Conservation (phyloP, 2,113 vertebrate genomes). For the Siphamia tubifer region DNA sequence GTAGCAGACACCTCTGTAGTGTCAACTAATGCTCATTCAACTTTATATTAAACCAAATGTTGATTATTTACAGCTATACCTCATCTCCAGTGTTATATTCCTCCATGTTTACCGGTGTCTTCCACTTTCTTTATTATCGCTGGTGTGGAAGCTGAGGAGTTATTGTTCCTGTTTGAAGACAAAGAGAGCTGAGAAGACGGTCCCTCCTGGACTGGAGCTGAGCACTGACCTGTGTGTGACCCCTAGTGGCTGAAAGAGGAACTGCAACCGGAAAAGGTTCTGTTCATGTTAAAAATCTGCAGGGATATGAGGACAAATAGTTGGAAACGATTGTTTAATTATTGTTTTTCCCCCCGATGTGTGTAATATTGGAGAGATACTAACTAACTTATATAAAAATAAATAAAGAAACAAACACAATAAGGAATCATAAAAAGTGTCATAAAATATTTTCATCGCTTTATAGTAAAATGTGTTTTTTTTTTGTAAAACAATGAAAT, state of each 20-base stretch:
- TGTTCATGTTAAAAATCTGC: too few relatives aligned
- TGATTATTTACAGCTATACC: slow-evolving; percentile 34
- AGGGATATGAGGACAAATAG: too few relatives aligned
- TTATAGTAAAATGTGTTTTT: too few relatives aligned
- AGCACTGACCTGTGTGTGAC: not conserved
- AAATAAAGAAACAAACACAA: too few relatives aligned
- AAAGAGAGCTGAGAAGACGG: not conserved
- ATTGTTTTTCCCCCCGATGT: too few relatives aligned
- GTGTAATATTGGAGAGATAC: too few relatives aligned
- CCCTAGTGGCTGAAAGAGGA: not conserved
- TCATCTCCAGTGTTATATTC: slow-evolving; percentile 78
- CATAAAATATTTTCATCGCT: too few relatives aligned
- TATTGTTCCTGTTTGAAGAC: slow-evolving; percentile 13
- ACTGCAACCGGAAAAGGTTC: too few relatives aligned
- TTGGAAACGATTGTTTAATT: too few relatives aligned
- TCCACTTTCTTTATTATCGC: not conserved
- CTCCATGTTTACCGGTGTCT: slow-evolving; percentile 60
- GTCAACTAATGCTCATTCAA: not conserved
- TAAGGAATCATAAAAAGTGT: too few relatives aligned
- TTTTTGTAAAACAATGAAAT: too few relatives aligned
- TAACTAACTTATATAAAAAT: too few relatives aligned
- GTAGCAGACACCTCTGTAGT: not conserved
- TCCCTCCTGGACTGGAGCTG: fast-evolving
- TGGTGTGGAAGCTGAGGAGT: not conserved
- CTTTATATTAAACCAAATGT: not conserved